These are phyloP conservation scores for Cercocebus atys DNA, from an alignment of 2,113 vertebrate species.

Conservation along the genomic window DNA sequence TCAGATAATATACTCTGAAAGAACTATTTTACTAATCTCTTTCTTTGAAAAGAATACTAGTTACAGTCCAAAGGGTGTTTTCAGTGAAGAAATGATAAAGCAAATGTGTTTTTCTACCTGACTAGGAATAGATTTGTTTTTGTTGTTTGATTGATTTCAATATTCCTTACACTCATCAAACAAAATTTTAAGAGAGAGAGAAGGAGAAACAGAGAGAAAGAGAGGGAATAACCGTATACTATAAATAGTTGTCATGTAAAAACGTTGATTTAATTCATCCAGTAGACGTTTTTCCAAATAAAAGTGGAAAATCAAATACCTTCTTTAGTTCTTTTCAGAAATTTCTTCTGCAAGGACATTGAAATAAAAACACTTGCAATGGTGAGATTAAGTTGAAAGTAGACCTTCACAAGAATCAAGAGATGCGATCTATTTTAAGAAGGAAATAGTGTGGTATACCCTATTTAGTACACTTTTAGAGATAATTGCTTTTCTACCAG, in stretches of 20 bases:
- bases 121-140: not conserved
- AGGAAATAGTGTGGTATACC: not conserved
- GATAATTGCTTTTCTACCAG: not conserved
- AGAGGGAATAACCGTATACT: not conserved
- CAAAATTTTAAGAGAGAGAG: not conserved
- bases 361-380: not conserved
- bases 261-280: not conserved
- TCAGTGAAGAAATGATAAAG: not conserved
- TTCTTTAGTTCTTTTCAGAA: not conserved
- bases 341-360: not conserved
- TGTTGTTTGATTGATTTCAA: not conserved
- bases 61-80: not conserved
- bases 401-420: not conserved
- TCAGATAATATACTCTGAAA: not conserved
- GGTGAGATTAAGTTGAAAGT: not conserved
- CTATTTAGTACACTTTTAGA: not conserved
- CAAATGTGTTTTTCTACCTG: not conserved
- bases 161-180: not conserved
- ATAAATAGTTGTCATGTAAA: not conserved
- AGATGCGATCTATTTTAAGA: not conserved
- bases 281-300: not conserved
- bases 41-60: not conserved
- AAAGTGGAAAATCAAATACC: not conserved
- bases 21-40: not conserved
- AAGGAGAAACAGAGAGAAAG: no score